These are phyloP conservation scores for Choristoneura fumiferana DNA, from an alignment of 1,140 invertebrate genomes.

Conservation along the genomic window DNA sequence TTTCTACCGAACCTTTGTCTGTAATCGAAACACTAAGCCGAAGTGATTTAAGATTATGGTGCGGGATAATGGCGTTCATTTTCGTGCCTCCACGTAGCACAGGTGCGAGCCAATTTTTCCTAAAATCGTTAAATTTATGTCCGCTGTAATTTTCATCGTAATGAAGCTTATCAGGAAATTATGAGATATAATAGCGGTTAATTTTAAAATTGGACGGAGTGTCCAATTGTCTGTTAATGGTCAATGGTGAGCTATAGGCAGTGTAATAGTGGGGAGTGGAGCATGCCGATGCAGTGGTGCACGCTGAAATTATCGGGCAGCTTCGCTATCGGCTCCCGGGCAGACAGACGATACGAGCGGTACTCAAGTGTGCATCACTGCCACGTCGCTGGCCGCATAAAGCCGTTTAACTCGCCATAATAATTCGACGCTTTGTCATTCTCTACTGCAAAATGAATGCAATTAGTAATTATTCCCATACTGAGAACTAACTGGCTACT, in stretches of 20 bases:
- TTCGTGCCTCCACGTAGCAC: slow-evolving; percentile 47
- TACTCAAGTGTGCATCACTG: slow-evolving; percentile 8
- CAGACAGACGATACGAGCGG: not conserved
- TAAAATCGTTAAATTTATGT: slow-evolving; percentile 50
- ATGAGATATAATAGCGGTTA: not conserved
- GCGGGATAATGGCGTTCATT: slow-evolving; percentile 67
- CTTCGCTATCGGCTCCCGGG: slow-evolving; percentile 2
- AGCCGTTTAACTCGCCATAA: not conserved
- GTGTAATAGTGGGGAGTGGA: not conserved
- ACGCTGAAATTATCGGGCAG: slow-evolving; percentile 7
- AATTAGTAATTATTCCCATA: too few species aligned
- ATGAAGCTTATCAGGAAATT: slow-evolving; percentile 5
- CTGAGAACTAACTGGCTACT: too few species aligned
- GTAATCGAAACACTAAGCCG: slow-evolving; percentile 70
- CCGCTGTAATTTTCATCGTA: slow-evolving; percentile 24
- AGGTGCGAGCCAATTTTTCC: slow-evolving; percentile 55
- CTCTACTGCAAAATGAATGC: not conserved
- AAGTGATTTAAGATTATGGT: slow-evolving; percentile 74
- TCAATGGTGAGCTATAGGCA: not conserved
- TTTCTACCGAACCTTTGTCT: slow-evolving; percentile 65
- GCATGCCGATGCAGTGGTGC: not conserved
- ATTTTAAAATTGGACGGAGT: too few species aligned
- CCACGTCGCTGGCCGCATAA: not conserved
- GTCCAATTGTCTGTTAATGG: too few species aligned
- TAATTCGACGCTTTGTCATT: not conserved